Conservation (phyloP, 2,113 vertebrate species). For the Semnopithecus entellus region DNA sequence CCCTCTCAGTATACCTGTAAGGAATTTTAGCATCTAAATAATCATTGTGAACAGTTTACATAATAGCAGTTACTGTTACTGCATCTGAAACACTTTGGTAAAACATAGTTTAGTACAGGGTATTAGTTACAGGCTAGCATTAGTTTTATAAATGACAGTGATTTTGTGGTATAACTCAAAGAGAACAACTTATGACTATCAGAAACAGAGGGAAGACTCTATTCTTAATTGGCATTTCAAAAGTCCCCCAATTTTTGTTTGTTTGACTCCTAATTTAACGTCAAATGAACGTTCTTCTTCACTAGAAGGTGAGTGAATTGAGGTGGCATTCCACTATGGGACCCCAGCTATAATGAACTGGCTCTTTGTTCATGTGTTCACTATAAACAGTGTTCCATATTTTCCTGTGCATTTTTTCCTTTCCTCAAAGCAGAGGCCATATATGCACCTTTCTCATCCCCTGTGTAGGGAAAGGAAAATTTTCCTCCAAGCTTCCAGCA, state of each 20-base stretch:
- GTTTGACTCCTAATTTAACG: neutral
- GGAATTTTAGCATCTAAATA: neutral
- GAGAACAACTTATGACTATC: neutral
- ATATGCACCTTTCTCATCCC: fast-evolving
- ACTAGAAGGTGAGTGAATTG: neutral
- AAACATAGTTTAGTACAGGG: neutral
- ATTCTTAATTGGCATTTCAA: neutral
- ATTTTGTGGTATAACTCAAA: neutral
- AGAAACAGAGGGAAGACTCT: neutral
- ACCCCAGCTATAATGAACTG: neutral
- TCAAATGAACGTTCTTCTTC: neutral
- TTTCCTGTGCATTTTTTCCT: neutral
- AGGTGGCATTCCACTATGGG: fast-evolving
- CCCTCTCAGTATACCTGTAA: neutral
- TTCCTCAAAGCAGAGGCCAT: neutral
- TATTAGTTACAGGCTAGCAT: neutral
- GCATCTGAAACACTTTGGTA: neutral
- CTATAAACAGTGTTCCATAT: neutral
- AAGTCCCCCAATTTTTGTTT: neutral
- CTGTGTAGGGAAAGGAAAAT: neutral
- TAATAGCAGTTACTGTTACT: neutral
- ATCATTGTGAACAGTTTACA: neutral
- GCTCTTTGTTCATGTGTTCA: fast-evolving
- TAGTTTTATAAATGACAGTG: neutral
- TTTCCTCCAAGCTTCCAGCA: neutral